A percentile compares a stretch with the other conserved stretches of the same genome.
Conservation (phyloP, 1,140 invertebrate species). For the Saccostrea glomerata region DNA sequence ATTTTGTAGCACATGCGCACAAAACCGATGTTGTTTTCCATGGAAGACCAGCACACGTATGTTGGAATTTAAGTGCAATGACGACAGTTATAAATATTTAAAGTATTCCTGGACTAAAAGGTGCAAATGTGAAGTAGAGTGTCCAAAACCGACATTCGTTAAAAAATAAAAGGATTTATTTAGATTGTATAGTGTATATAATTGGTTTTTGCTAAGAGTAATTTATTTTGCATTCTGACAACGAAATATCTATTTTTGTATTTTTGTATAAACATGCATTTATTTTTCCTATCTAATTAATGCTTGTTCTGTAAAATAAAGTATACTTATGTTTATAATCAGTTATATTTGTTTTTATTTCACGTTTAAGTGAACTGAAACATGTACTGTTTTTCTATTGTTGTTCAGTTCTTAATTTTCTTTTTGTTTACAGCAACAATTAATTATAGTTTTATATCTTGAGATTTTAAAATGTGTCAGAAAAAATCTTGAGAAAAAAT, state of each 20-base stretch:
- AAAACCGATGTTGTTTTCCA: constrained; percentile 82
- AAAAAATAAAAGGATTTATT: background rate
- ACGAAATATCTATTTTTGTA: constrained; percentile 34
- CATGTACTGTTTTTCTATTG: no score
- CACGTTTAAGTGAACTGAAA: no score
- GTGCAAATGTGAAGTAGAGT: constrained; percentile 67
- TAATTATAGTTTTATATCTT: no score
- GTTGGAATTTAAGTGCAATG: constrained; percentile 78
- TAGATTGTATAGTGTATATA: background rate
- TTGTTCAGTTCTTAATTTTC: no score
- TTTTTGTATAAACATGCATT: constrained; percentile 16
- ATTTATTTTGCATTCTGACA: background rate
- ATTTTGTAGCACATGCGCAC: constrained; percentile 83
- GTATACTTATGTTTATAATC: no score
- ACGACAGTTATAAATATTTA: constrained; percentile 57
- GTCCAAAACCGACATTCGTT: constrained; percentile 38
- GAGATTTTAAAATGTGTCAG: no score
- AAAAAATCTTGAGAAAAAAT: no score
- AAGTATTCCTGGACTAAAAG: constrained; percentile 73
- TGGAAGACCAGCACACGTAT: constrained; percentile 82
- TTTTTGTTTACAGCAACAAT: no score
- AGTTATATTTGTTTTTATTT: no score
- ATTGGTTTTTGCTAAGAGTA: no score
- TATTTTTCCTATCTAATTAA: background rate
- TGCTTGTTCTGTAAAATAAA: no score